These are phyloP conservation scores for Grallaria varia DNA, from an alignment of 2,113 vertebrate species.

Conservation along the genomic window DNA sequence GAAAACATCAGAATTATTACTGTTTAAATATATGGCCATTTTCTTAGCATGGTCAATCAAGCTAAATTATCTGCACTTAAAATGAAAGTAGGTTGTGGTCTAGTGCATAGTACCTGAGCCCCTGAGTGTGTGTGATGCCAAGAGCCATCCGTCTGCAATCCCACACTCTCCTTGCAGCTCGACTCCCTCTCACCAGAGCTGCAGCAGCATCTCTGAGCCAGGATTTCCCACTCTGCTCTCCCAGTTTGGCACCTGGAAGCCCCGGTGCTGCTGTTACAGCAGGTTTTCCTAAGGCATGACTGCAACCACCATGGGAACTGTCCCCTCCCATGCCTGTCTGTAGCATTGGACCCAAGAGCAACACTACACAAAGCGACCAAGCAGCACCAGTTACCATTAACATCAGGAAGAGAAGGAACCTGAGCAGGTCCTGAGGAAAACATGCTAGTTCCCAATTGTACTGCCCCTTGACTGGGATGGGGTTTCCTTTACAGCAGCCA, in stretches of 20 bases:
- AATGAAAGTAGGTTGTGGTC: not conserved
- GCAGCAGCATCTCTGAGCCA: not conserved
- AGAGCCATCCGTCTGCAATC: not conserved
- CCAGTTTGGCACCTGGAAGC: not conserved
- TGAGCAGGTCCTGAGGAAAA: not conserved
- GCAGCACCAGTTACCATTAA: not conserved
- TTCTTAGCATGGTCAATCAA: conserved; percentile 14
- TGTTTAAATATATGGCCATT: conserved; percentile 4
- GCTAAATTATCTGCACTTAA: not conserved
- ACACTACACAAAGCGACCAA: not conserved
- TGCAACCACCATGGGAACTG: not conserved
- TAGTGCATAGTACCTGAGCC: not conserved
- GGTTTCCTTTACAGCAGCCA: not conserved
- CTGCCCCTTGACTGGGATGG: not conserved
- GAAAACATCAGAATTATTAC: conserved; percentile 11
- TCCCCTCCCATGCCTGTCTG: not conserved
- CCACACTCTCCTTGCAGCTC: not conserved
- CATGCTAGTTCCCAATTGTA: rapidly evolving
- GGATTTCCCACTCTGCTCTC: not conserved
- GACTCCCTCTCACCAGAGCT: not conserved
- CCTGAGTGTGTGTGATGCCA: not conserved
- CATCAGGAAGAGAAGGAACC: rapidly evolving
- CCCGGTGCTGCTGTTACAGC: rapidly evolving
- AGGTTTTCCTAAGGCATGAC: not conserved
- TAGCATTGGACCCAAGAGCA: not conserved